Evolutionary conservation across 2,797 vertebrate species (phyloP), one percentile per base, ranked within the genome.

Genomic region (Neosilurus hyrtlii): DNA sequence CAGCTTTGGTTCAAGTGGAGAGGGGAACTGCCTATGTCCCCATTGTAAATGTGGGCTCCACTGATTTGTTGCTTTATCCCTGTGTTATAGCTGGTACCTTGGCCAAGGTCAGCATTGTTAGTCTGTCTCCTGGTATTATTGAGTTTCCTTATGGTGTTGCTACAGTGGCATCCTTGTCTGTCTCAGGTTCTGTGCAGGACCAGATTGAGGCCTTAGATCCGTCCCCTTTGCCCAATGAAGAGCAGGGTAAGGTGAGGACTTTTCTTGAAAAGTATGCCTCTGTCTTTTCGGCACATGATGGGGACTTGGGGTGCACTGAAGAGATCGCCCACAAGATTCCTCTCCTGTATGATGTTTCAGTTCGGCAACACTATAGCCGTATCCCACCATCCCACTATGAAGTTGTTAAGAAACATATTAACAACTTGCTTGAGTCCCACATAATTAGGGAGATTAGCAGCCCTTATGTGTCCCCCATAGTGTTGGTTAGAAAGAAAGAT

Each of bases 11-110:
- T 3, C 15, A 66, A 8, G 74, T 80, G n/a, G n/a, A n/a, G n/a
- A n/a, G 26, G 10, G 82, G 81, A 9, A 80, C 30, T 81, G 63
- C 56, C 0, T 86, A 85, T 35, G n/a, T 84, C 11, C 83, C 65
- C 0, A 59, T 86, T 0, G 57, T 84, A 5, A 88, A 84, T 70
- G 59, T 85, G 0, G 68, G 56, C 6, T 52, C 2, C 0, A 67
- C 59, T 10, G 57, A 80, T 0, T 65, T 80, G 8, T 1, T 76
- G 1, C 63, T 52, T 4, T 66, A 70, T 24, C 65, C 51, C 0
- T 15, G 59, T 0, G 16, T 0, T 4, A 9, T 67, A 0, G 3
- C 37, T 1, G 66, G 15, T 37, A 37, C 30, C 1, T 3, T 18
- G 66, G 16, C 2, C 0, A 37, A 30, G 30, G 30, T 30, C 30